Evolutionary conservation across 2,113 vertebrate species (phyloP), one percentile per base, ranked within the genome.

Genomic region (Cyprinodon tularosa): DNA sequence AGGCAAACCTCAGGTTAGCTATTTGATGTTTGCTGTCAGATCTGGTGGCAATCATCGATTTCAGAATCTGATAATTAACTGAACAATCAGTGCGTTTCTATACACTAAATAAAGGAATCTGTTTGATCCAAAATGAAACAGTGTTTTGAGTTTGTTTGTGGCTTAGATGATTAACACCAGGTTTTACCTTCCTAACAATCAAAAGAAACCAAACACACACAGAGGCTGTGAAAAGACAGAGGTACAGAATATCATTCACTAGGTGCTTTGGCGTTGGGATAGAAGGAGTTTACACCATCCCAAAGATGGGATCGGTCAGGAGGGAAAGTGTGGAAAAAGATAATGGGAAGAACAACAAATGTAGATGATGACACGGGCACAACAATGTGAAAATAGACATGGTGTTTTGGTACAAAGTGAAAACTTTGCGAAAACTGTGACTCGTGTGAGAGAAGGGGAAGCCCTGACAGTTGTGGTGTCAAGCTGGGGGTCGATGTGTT

Each of bases 381-480:
- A 53, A 65, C 37, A 61, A 39, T 76, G 69, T 62, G 73, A 59
- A 36, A 66, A 29, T 29, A 38, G 60, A 38, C 3, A 71, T 68
- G 71, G 70, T 86, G 84, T 91, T 88, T 88, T 88, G 29, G 75
- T 67, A 60, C 1, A 8, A 62, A 69, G 57, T 68, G 57, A n/a
- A 75, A 62, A n/a, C 60, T 53, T 12, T 0, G 84, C 81, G 82
- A 80, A 53, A 44, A 66, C 82, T 66, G 29, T 75, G 83, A 89
- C 79, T 75, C 66, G 69, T 74, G 71, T 37, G 62, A 76, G 78
- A 72, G 62, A 36, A 63, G 40, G 75, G 70, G 36, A 44, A 72
- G 37, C 73, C 15, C 13, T 14, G 64, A 48, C 20, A 59, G 69
- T 84, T 72, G 68, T 80, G 22, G 61, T 47, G 59, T 63, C 48